A percentile compares a stretch with the other conserved stretches of the same genome.
Evolutionary conservation across 2,888 invertebrate genomes (phyloP).

Genomic region (Norana najaformis): DNA sequence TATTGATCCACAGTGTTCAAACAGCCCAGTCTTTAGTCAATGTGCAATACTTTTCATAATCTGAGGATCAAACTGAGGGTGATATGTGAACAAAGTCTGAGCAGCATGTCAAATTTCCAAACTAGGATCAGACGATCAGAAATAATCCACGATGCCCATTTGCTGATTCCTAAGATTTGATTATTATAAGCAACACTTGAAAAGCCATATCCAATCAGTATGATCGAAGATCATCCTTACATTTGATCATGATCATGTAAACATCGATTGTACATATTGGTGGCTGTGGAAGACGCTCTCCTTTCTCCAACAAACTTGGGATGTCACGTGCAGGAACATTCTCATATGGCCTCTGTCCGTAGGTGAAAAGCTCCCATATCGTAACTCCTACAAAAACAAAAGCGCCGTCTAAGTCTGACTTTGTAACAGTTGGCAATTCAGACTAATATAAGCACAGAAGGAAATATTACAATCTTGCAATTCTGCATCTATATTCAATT

Average conservation of each 20-base stretch:
- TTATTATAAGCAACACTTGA: slow-evolving; percentile 27
- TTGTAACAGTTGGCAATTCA: not conserved
- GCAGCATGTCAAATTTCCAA: not conserved
- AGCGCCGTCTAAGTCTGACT: not conserved
- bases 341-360: slow-evolving; percentile 91
- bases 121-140: not conserved
- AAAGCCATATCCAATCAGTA: slow-evolving; percentile 38
- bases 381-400: slow-evolving; percentile 72
- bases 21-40: too few relatives aligned
- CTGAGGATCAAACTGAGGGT: too few relatives aligned
- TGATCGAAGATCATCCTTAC: slow-evolving; percentile 61
- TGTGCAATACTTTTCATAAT: too few relatives aligned
- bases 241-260: slow-evolving; percentile 93
- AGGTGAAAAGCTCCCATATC: slow-evolving; percentile 94
- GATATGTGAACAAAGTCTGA: not conserved
- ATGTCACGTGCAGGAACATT: slow-evolving; percentile 87
- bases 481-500: not conserved
- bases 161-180: not conserved
- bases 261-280: slow-evolving; percentile 91
- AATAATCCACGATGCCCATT: not conserved
- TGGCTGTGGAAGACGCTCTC: slow-evolving; percentile 89
- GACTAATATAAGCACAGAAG: not conserved
- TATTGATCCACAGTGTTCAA: too few relatives aligned
- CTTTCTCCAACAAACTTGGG: slow-evolving; percentile 88
- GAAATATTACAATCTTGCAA: not conserved